Base-by-base conservation (phyloP, 2,113 vertebrate genomes). In the Carollia perspicillata region DNA sequence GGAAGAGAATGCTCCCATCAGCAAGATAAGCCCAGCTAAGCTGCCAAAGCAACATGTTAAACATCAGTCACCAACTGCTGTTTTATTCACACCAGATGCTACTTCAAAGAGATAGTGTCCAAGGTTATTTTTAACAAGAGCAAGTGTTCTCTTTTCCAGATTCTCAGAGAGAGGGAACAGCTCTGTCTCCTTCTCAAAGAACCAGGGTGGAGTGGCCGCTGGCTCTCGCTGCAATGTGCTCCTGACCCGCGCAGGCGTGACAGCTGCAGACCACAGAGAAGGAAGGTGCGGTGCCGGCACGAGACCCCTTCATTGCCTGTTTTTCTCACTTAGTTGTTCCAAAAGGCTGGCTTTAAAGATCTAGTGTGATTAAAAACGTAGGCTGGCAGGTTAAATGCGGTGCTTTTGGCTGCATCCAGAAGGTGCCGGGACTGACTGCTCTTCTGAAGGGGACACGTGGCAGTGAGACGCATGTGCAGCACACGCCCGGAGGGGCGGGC, bases 231-330 rank as follows among this genome's bases (percentile, higher is more conserved):
- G 55, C 79, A 22, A 33, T 3, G 55, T 88, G 92, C 96, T 91
- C 80, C 84, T 85, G 96, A 97, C 97, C 97, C 93, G 85, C 81
- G 90, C 95, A 86, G 72, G 97, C 60, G 94, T 79, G 97, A 98
- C 96, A 95, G 96, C 86, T 77, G 95, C 78, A 84, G 83, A 88
- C 95, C 96, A 88, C 97, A 93, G 97, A 96, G 97, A 96, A 97
- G 90, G 42, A 90, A 89, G 51, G 97, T 97, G 94, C 87, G 87
- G 93, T 92, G 89, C 6, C 69, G 10, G 84, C 87, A 69, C 47
- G 87, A 96, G 60, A 90, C 69, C 75, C 88, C 90, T 98, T 98
- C 97, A 97, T 97, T 97, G 97, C 97, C 96, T 95, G 85, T 74
- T 89, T 94, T 96, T 33, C 95, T 97, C 93, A 72, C 88, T 51